phyloP scores from a whole-genome alignment of 1,140 invertebrate species.

The Listronotus oregonensis region DNA sequence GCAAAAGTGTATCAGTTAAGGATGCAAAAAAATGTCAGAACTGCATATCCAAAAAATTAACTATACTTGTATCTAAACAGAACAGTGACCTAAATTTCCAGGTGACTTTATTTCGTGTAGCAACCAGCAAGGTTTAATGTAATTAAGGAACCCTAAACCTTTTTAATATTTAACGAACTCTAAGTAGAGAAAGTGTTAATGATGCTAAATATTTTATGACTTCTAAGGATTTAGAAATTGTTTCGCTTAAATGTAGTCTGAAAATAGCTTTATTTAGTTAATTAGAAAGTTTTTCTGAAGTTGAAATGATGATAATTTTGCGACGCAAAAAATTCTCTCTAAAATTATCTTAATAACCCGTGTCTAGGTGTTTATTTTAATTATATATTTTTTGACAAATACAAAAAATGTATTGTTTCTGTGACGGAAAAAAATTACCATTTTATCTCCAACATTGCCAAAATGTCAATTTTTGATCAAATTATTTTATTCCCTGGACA shows the following conservation, averaged over 20 bases:
- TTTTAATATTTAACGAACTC: conserved; percentile 31
- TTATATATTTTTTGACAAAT: too few species aligned
- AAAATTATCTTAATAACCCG: too few species aligned
- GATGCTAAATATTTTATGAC: conserved; percentile 27
- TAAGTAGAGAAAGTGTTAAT: conserved; percentile 31
- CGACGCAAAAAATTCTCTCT: neutral
- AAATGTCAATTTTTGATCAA: too few species aligned
- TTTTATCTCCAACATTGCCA: too few species aligned
- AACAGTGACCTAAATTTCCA: conserved; percentile 8
- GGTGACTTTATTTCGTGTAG: conserved; percentile 26
- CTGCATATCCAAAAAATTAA: too few species aligned
- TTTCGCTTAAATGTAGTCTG: conserved; percentile 6
- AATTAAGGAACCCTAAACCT: conserved; percentile 15
- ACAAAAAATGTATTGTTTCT: too few species aligned
- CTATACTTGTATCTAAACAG: too few species aligned
- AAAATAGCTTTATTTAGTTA: conserved; percentile 5
- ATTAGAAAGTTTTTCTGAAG: neutral
- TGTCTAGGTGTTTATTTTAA: too few species aligned
- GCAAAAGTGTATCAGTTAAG: too few species aligned
- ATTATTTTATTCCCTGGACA: too few species aligned
- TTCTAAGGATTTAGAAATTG: conserved; percentile 22
- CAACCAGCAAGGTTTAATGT: neutral
- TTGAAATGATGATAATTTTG: neutral
- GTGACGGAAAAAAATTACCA: too few species aligned
- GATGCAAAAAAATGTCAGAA: too few species aligned